Evolutionary conservation across 2,888 invertebrate genomes (phyloP).

Genomic region (Chrysomela aeneicollis): DNA sequence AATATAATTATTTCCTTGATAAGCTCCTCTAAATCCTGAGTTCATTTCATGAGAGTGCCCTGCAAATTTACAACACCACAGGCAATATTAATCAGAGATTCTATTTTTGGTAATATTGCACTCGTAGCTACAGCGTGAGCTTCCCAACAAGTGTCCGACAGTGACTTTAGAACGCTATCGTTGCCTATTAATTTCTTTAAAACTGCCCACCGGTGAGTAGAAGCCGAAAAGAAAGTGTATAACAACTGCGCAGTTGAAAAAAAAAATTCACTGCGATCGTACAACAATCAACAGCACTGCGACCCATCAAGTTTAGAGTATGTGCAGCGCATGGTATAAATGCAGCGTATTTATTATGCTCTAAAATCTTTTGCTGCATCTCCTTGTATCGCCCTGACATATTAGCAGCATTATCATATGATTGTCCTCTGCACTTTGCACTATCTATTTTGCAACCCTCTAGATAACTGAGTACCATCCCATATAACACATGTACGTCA

Average conservation of each 20-base stretch:
- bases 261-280: neutral
- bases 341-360: neutral
- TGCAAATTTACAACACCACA: neutral
- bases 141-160: neutral
- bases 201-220: neutral
- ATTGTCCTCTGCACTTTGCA: no score
- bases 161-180: no score
- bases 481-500: no score
- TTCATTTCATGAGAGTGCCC: no score
- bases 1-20: no score
- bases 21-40: no score
- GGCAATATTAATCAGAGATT: neutral
- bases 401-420: constrained; percentile 8
- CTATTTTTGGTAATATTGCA: neutral
- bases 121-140: neutral
- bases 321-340: constrained; percentile 2
- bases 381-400: neutral
- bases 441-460: no score
- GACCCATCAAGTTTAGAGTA: neutral
- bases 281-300: neutral
- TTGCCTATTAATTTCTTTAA: neutral
- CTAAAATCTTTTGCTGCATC: neutral
- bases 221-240: neutral
- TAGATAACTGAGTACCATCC: no score
- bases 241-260: neutral